Conservation (phyloP, 2,797 vertebrate genomes). For the Pseudochirops cupreus region DNA sequence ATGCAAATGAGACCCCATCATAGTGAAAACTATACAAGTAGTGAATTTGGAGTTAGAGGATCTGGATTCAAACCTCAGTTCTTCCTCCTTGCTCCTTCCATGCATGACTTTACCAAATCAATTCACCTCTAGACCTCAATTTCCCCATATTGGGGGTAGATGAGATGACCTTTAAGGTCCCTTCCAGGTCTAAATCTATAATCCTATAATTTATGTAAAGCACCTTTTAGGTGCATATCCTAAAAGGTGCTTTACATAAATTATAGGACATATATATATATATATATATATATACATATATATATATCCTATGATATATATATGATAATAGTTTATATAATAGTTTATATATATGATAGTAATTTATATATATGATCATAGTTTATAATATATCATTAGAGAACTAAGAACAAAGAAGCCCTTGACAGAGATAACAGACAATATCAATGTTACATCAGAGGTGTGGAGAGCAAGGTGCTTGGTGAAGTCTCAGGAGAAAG, state of each 20-base stretch:
- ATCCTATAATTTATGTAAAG: not conserved
- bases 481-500: not conserved
- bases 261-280: too few species aligned
- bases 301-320: too few species aligned
- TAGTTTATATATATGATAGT: too few species aligned
- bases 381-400: not conserved
- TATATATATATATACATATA: too few species aligned
- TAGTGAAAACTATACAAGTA: not conserved
- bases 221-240: not conserved
- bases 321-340: too few species aligned
- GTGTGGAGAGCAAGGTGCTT: not conserved
- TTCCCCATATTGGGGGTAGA: not conserved
- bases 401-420: not conserved
- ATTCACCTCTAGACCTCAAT: not conserved
- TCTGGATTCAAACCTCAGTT: not conserved
- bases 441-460: not conserved
- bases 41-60: not conserved
- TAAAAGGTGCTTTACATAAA: too few species aligned
- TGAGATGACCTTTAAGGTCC: not conserved
- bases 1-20: not conserved
- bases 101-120: not conserved
- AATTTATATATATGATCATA: too few species aligned
- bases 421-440: not conserved
- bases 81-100: not conserved
- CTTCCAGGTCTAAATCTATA: not conserved